A percentile compares a stretch with the other conserved stretches of the same genome.
Conservation (phyloP, 2,113 vertebrate genomes). For the Embiotoca jacksoni region DNA sequence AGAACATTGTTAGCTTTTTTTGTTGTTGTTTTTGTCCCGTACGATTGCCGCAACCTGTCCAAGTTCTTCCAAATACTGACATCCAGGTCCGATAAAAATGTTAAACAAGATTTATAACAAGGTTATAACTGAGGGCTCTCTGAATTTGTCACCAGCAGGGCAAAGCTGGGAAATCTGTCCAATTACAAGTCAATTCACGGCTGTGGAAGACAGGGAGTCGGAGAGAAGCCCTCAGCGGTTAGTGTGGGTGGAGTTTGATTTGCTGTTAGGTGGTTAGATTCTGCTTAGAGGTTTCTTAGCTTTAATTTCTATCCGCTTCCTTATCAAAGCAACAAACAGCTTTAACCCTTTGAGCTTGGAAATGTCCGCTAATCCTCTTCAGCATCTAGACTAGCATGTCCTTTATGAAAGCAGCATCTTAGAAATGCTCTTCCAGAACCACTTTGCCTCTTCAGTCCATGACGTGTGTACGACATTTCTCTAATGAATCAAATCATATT, state of each 20-base stretch:
- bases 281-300: constrained; percentile 59
- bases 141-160: constrained; percentile 43
- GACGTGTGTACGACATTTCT: constrained; percentile 13
- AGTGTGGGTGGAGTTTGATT: constrained; percentile 79
- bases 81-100: constrained; percentile 60
- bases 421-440: constrained; percentile 3
- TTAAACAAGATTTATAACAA: constrained; percentile 80
- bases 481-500: constrained; percentile 17
- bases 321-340: constrained; percentile 55
- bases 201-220: background rate
- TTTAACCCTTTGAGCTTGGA: constrained; percentile 85
- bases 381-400: constrained; percentile 7
- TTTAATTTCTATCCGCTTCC: constrained; percentile 45
- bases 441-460: constrained; percentile 39
- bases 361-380: constrained; percentile 57
- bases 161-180: constrained; percentile 4
- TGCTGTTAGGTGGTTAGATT: constrained; percentile 85
- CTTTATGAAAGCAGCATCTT: background rate
- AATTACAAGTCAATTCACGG: constrained; percentile 6
- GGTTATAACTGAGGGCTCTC: constrained; percentile 84
- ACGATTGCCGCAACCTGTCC: constrained; percentile 62
- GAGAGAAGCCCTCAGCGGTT: constrained; percentile 81
- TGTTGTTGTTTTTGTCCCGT: constrained; percentile 41
- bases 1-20: constrained; percentile 73
- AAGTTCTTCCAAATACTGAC: constrained; percentile 74